Conservation (phyloP, 2,797 vertebrate genomes). For the Schizopygopsis malacanthus region DNA sequence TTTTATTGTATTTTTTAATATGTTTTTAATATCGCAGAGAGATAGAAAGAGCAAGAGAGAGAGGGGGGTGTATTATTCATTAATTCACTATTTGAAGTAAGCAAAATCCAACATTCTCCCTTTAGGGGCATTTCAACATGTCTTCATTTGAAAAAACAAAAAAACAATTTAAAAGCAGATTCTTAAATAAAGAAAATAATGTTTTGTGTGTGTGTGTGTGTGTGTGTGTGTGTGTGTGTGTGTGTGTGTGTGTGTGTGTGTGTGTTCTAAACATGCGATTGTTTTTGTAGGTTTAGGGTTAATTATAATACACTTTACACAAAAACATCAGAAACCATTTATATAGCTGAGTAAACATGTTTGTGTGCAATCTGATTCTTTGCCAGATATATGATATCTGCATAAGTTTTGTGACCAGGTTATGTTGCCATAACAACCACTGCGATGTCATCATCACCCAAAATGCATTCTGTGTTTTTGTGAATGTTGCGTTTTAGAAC, state of each 20-base stretch:
- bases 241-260: background rate
- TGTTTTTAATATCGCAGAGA: background rate
- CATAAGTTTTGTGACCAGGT: conserved; percentile 44
- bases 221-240: too few relatives aligned
- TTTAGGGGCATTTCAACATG: background rate
- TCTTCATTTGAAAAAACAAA: background rate
- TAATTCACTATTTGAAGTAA: background rate
- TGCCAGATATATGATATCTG: conserved; percentile 16
- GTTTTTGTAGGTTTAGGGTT: background rate
- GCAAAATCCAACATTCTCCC: background rate
- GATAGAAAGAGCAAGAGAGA: too few relatives aligned
- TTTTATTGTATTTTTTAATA: too few relatives aligned
- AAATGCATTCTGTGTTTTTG: background rate
- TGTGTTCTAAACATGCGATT: too few relatives aligned
- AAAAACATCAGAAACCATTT: background rate
- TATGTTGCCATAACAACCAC: conserved; percentile 54
- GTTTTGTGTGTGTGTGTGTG: too few relatives aligned
- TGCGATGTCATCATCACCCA: conserved; percentile 43
- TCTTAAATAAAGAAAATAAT: background rate
- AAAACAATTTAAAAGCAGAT: background rate
- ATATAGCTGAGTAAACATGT: background rate
- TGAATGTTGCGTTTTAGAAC: background rate
- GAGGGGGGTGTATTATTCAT: background rate
- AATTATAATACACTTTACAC: background rate
- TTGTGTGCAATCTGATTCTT: conserved; percentile 12